A percentile compares a stretch with the other conserved stretches of the same genome.
phyloP scores from a whole-genome alignment of 1,140 invertebrate species.

The Pseudachorutes palmiensis region DNA sequence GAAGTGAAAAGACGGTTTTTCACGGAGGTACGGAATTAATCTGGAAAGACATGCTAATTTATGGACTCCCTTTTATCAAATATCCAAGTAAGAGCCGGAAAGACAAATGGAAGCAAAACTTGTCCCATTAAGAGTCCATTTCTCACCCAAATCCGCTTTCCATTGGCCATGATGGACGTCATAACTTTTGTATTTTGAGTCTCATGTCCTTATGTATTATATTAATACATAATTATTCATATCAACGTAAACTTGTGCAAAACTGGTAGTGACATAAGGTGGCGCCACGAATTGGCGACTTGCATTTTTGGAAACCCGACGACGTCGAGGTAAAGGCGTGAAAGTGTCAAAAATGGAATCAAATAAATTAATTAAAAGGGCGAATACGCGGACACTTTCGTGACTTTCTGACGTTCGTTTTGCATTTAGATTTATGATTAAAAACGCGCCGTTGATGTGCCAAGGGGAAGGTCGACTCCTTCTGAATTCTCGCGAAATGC shows the following conservation, averaged over 20 bases:
- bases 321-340: too few species aligned
- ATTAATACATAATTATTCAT: too few species aligned
- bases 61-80: conserved; percentile 4
- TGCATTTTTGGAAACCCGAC: too few species aligned
- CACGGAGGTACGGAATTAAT: not conserved
- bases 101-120: conserved; percentile 10
- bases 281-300: not conserved
- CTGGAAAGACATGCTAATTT: not conserved
- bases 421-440: not conserved
- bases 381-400: not conserved
- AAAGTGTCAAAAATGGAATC: not conserved
- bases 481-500: not conserved
- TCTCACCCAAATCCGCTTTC: not conserved
- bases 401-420: too few species aligned
- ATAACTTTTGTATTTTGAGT: too few species aligned
- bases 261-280: not conserved
- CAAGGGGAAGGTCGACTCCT: not conserved
- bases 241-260: too few species aligned
- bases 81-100: conserved; percentile 5
- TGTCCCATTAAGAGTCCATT: conserved; percentile 7
- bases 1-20: not conserved
- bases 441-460: not conserved
- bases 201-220: too few species aligned
- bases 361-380: not conserved
- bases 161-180: too few species aligned